Conservation (phyloP, 2,888 invertebrate genomes). For the Drosophila lutescens region DNA sequence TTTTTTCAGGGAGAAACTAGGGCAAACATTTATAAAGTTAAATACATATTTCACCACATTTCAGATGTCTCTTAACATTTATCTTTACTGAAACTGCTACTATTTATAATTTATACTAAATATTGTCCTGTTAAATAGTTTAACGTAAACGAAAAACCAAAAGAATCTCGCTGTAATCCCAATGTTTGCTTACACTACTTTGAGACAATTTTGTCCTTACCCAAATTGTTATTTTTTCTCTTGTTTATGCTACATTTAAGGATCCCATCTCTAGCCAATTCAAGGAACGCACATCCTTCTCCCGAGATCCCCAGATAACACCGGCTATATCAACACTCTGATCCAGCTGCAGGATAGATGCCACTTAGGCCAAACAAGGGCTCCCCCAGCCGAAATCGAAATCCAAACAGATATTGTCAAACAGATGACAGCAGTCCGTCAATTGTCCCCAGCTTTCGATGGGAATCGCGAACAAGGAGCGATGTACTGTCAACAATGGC, state of each 20-base stretch:
- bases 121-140: no score
- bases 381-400: conserved; percentile 16
- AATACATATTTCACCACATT: no score
- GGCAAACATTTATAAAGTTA: no score
- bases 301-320: conserved; percentile 23
- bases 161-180: neutral
- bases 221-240: neutral
- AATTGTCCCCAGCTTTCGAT: conserved; percentile 52
- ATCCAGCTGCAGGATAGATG: conserved; percentile 34
- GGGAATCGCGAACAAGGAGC: conserved; percentile 19
- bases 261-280: conserved; percentile 20
- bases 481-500: conserved; percentile 65
- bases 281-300: conserved; percentile 17
- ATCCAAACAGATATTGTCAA: conserved; percentile 43
- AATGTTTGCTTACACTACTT: conserved; percentile 9
- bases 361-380: conserved; percentile 31
- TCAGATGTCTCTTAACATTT: no score
- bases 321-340: conserved; percentile 24
- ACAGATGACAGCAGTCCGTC: conserved; percentile 69
- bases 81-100: no score
- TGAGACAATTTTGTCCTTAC: neutral
- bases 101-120: neutral
- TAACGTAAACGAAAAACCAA: neutral
- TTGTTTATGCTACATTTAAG: conserved; percentile 25
- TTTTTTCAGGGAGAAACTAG: no score